Conservation (phyloP, 1,140 invertebrate genomes). For the Polypedilum pembai region DNA sequence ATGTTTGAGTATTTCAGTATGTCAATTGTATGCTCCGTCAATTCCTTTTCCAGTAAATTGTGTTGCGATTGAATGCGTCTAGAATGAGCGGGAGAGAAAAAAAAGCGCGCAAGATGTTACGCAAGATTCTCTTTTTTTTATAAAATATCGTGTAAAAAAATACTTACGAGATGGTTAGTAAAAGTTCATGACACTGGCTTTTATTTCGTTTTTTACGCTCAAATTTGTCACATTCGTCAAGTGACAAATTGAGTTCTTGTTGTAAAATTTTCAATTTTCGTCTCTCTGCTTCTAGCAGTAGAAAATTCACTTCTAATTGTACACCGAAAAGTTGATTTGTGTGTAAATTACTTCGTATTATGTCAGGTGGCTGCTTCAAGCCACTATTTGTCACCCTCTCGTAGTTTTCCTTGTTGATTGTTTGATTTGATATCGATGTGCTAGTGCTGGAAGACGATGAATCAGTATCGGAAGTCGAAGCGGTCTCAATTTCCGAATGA, state of each 20-base stretch:
- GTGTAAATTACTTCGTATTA: conserved; percentile 14
- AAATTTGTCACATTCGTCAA: conserved; percentile 54
- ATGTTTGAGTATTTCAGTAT: conserved; percentile 56
- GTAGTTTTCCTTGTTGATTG: background rate
- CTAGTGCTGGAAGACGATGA: background rate
- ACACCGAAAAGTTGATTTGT: conserved; percentile 15
- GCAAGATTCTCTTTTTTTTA: conserved; percentile 25
- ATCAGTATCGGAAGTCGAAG: conserved; percentile 6
- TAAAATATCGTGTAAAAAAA: background rate
- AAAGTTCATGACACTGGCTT: conserved; percentile 51
- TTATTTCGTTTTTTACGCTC: conserved; percentile 58
- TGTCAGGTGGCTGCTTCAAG: background rate
- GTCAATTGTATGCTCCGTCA: conserved; percentile 58
- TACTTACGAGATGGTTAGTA: conserved; percentile 60
- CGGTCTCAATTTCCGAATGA: conserved; percentile 22
- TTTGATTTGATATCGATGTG: conserved; percentile 1
- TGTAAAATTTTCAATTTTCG: conserved; percentile 58
- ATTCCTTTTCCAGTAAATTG: conserved; percentile 63
- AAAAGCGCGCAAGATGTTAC: background rate
- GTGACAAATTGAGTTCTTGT: conserved; percentile 54
- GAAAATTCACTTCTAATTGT: conserved; percentile 53
- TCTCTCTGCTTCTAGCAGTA: conserved; percentile 59
- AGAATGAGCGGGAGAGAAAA: conserved; percentile 34
- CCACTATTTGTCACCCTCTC: background rate
- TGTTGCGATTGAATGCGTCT: conserved; percentile 66